A percentile compares a stretch with the other conserved stretches of the same genome.
phyloP scores from a whole-genome alignment of 2,888 invertebrate species.

The Leistus spinibarbis region DNA sequence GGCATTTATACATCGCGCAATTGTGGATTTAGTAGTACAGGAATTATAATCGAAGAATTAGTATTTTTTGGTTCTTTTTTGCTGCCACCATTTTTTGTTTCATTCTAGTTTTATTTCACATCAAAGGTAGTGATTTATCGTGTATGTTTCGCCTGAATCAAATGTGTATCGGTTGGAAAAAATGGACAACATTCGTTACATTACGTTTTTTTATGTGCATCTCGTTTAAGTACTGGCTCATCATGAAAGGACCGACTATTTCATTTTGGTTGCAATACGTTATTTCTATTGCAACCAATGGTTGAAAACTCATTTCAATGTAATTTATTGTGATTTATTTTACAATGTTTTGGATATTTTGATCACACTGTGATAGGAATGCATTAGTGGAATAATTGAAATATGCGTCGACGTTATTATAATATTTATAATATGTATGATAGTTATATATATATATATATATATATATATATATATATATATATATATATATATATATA shows the following conservation, averaged over 20 bases:
- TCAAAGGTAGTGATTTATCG: background rate
- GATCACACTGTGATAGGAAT: too few relatives aligned
- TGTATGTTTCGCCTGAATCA: background rate
- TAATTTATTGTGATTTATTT: background rate
- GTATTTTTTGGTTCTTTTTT: background rate
- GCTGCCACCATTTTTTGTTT: background rate
- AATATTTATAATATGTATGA: background rate
- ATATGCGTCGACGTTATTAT: too few relatives aligned
- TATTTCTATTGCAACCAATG: background rate
- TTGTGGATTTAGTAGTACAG: too few relatives aligned
- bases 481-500: constrained; percentile 18
- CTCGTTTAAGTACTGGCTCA: background rate
- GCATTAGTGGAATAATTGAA: too few relatives aligned
- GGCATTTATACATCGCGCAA: constrained; percentile 22
- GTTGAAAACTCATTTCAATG: background rate
- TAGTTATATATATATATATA: background rate
- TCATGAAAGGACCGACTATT: background rate
- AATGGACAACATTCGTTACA: background rate
- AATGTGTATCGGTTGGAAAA: background rate
- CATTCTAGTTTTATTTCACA: background rate
- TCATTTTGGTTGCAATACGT: background rate
- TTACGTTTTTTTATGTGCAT: background rate
- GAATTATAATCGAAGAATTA: background rate
- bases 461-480: constrained; percentile 17
- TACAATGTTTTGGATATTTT: background rate